phyloP scores from a whole-genome alignment of 1,140 invertebrate genomes.

The Brachionus paranguensis region DNA sequence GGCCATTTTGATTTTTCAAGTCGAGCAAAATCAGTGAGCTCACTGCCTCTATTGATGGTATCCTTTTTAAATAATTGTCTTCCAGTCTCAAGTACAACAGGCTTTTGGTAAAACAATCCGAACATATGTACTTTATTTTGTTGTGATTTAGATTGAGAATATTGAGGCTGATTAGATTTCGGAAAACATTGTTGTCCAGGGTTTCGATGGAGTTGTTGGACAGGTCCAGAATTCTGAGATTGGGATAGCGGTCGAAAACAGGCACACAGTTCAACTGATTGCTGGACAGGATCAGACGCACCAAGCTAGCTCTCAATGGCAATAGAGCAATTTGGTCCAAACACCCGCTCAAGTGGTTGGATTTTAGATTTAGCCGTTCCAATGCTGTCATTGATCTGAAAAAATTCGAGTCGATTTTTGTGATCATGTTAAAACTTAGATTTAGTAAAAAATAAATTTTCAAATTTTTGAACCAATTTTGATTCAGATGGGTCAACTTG shows the following conservation, averaged over 20 bases:
- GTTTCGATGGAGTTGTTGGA: not conserved
- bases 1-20: conserved; percentile 26
- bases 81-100: conserved; percentile 6
- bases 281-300: not conserved
- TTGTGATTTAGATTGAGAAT: not conserved
- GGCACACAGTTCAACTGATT: not conserved
- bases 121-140: not conserved
- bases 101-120: not conserved
- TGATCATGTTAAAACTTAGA: not conserved
- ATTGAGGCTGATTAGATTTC: not conserved
- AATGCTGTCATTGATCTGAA: not conserved
- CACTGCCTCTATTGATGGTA: not conserved
- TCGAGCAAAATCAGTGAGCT: not conserved
- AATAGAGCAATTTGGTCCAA: not conserved
- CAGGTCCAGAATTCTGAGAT: not conserved
- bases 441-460: not conserved
- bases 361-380: not conserved
- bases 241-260: not conserved
- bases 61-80: conserved; percentile 4
- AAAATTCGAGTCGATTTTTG: not conserved
- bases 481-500: not conserved
- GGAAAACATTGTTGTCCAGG: not conserved
- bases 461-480: conserved; percentile 1
- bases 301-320: not conserved
- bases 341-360: not conserved